Percentiles rank a stretch among this genome's conserved stretches.
phyloP scores from a whole-genome alignment of 2,113 vertebrate genomes.

The Oncorhynchus tshawytscha region DNA sequence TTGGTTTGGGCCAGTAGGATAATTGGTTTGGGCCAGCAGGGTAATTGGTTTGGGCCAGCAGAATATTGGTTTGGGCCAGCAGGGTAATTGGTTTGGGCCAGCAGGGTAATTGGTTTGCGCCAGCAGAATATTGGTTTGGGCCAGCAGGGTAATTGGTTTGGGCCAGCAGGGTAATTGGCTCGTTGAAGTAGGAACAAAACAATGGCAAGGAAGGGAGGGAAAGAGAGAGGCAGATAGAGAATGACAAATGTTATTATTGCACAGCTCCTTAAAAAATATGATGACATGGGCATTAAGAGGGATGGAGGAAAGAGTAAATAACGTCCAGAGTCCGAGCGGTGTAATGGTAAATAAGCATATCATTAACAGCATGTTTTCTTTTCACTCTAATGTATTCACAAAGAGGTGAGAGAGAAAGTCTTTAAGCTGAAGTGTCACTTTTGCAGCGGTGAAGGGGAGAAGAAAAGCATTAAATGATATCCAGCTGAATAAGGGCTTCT shows the following conservation, averaged over 20 bases:
- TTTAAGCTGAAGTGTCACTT: constrained; percentile 74
- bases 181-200: constrained; percentile 24
- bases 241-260: constrained; percentile 50
- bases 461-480: constrained; percentile 51
- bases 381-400: constrained; percentile 70
- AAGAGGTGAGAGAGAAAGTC: constrained; percentile 26
- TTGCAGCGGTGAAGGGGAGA: constrained; percentile 36
- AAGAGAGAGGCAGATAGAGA: neutral
- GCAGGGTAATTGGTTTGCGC: too few species aligned
- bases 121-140: too few species aligned
- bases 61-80: too few species aligned
- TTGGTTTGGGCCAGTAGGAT: constrained; percentile 13
- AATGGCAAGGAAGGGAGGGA: neutral
- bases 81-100: too few species aligned
- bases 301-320: constrained; percentile 17
- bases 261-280: constrained; percentile 51
- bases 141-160: constrained; percentile 53
- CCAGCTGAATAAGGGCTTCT: constrained; percentile 79
- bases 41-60: too few species aligned
- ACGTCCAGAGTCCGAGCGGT: constrained; percentile 49
- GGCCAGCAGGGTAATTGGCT: constrained; percentile 65
- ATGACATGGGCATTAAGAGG: constrained; percentile 55
- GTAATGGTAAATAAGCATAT: constrained; percentile 72
- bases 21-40: too few species aligned
- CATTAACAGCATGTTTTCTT: constrained; percentile 72